These are phyloP conservation scores for Microplitis mediator DNA, from an alignment of 1,140 invertebrate species.

Conservation along the genomic window DNA sequence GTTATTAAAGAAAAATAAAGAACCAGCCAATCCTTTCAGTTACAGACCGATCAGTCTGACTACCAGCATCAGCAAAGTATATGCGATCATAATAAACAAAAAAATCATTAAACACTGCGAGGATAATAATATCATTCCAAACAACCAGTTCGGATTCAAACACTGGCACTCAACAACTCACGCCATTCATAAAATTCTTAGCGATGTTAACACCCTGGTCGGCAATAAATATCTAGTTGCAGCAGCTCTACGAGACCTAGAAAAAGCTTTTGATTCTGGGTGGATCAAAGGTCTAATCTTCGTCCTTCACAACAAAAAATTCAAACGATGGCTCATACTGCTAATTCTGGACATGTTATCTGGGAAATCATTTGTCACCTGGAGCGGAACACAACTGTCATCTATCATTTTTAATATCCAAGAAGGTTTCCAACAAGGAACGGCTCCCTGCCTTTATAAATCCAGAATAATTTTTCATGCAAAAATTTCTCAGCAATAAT, in stretches of 20 bases:
- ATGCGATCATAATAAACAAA: conserved; percentile 29
- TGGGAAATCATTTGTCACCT: conserved; percentile 1
- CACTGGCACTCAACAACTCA: neutral
- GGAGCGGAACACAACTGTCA: neutral
- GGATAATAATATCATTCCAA: neutral
- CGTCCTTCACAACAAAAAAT: conserved; percentile 27
- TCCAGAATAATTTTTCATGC: too few species aligned
- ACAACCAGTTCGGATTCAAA: too few species aligned
- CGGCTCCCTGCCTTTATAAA: too few species aligned
- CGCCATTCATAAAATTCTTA: too few species aligned
- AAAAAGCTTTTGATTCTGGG: conserved; percentile 28
- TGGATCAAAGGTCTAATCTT: conserved; percentile 31
- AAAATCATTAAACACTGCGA: neutral
- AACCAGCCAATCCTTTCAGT: neutral
- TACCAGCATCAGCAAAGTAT: conserved; percentile 35
- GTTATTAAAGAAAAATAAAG: conserved; percentile 34
- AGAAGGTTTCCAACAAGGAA: conserved; percentile 34
- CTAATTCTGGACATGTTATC: conserved; percentile 17
- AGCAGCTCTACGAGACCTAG: neutral
- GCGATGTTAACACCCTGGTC: too few species aligned
- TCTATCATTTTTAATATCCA: conserved; percentile 1
- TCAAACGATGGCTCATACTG: conserved; percentile 15
- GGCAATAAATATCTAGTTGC: neutral
- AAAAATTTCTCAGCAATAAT: too few species aligned
- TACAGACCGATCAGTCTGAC: conserved; percentile 39